Base-by-base conservation (phyloP, 2,797 vertebrate species). In the Gobio occitaniae region DNA sequence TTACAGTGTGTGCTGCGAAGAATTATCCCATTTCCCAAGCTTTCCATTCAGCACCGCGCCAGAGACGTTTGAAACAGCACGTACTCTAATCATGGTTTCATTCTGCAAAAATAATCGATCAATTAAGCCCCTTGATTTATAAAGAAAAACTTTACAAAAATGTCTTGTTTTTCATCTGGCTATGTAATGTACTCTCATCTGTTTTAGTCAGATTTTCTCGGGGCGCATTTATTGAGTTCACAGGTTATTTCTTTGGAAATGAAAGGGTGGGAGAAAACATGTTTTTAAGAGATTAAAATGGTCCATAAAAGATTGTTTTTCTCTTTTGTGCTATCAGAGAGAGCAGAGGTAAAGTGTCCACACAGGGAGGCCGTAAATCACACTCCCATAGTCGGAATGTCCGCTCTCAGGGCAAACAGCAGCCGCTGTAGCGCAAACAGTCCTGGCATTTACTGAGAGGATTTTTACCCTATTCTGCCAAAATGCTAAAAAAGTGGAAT, bases 261-360 rank as follows among this genome's bases (percentile, higher is more conserved):
- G 2, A 76, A 48, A 4, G 25, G 77, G 21, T 32, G 41, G 12
- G 59, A 72, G 54, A 81, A 81, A 71, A 82, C 44, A 38, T 75
- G 80, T 75, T 61, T 78, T 87, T 71, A 19, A 70, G 41, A 17
- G 72, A 47, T 59, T 68, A 25, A 54, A 78, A 63, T 71, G 41
- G 68, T 66, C n/a, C 47, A 36, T 38, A 52, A 61, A 66, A 36
- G 32, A 50, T 77, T 86, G 82, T 90, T 89, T 90, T 86, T 84
- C 80, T 83, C 68, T 48, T 68, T 61, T 80, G 50, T 71, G 41
- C 48, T 41, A 12, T 86, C 32, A 86, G 87, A 90, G 89, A 89
- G 90, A 92, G 85, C 85, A 59, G 90, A 88, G 88, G 75, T 89
- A 91, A 89, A 91, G 86, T 89, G 82, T 86, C 85, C 61, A 56